Conservation (phyloP, 2,888 invertebrate genomes). For the Phortica magna region DNA sequence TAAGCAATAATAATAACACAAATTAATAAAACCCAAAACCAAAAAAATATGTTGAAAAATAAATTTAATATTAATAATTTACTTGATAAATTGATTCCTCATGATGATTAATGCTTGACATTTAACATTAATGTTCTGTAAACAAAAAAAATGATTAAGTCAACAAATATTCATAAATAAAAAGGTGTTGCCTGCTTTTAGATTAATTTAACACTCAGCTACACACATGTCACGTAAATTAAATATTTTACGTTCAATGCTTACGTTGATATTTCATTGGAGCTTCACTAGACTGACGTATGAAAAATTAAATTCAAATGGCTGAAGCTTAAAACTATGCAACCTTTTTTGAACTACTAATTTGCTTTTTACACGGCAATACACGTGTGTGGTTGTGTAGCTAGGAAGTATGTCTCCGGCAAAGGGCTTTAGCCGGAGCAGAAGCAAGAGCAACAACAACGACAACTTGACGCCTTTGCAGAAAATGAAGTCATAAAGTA, state of each 20-base stretch:
- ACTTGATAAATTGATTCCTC: no score
- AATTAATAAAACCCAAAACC: no score
- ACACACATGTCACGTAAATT: neutral
- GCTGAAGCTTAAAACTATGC: constrained; percentile 16
- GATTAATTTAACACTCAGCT: neutral
- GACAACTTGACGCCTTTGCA: neutral
- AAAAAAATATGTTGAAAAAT: no score
- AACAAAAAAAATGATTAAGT: neutral
- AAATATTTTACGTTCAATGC: neutral
- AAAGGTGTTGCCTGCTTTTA: neutral
- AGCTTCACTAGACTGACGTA: neutral
- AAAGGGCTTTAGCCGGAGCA: neutral
- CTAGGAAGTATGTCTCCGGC: neutral
- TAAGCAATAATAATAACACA: no score
- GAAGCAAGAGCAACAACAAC: constrained; percentile 9
- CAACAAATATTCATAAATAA: neutral
- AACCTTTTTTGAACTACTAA: constrained; percentile 11
- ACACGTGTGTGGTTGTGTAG: neutral
- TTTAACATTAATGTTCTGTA: neutral
- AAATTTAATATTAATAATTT: no score
- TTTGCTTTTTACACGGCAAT: neutral
- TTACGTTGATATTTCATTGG: neutral
- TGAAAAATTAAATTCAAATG: neutral
- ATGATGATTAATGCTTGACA: neutral
- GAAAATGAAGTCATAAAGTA: constrained; percentile 52